Evolutionary conservation across 2,797 vertebrate genomes (phyloP), one percentile per base, ranked within the genome.

Genomic region (Ceryle rudis): DNA sequence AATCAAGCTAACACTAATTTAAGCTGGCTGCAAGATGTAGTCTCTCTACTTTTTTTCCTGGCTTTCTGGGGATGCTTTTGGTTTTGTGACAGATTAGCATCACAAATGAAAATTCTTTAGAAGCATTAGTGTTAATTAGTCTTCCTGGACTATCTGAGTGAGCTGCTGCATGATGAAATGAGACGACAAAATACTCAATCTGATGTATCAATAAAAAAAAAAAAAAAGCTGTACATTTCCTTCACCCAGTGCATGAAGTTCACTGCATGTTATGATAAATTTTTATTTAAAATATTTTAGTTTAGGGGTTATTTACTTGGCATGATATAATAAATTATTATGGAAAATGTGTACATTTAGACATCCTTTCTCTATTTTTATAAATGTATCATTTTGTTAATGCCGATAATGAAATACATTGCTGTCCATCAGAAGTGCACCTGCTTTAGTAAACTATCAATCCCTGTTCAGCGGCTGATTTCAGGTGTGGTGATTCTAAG

Each of bases 91-190:
- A 86, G 33, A 92, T 92, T 87, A 94, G 85, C 73, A 67, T 39
- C 79, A 89, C 71, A 84, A 72, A 94, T 14, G 33, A 88, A 88
- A 97, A 89, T 57, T 62, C 88, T 91, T 95, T 78, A 84, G 77
- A 94, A 90, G 81, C 60, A 52, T 86, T 75, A 95, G 80, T 78
- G 86, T 89, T 96, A 96, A 97, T 91, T 87, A 91, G 91, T 94
- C 58, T 82, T 97, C 83, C 87, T 67, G 72, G 79, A 89, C 78
- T 81, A 31, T 89, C 61, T 14, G 46, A 91, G 85, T 47, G 85
- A 96, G 85, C 73, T 92, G 71, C 61, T 91, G 33, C 46, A 60
- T 11, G 65, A 92, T 89, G 89, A 91, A 95, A 84, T 64, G 62
- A 89, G 74, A 88, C 37, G 67, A 81, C 19, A 62, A 87, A 81